Conservation (phyloP, 1,140 invertebrate genomes). For the Solen grandis region DNA sequence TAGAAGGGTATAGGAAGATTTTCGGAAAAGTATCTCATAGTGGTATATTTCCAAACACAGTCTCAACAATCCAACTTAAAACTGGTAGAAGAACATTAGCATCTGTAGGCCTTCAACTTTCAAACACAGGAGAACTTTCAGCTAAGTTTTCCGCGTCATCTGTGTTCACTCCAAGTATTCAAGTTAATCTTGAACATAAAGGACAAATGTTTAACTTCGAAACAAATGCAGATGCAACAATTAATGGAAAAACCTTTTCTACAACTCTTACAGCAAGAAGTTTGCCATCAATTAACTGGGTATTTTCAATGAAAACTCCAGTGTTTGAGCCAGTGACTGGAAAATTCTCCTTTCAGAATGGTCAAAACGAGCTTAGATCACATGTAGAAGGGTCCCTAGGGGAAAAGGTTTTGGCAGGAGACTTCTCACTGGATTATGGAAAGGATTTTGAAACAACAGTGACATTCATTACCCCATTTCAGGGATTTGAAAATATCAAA, state of each 20-base stretch:
- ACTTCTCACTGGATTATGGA: conserved; percentile 2
- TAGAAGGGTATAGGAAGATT: conserved; percentile 25
- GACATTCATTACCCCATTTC: conserved; percentile 16
- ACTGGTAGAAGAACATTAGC: conserved; percentile 22
- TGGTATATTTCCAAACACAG: neutral
- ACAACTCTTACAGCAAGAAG: neutral
- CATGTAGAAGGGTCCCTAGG: neutral
- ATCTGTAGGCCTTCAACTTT: conserved; percentile 8
- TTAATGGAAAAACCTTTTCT: neutral
- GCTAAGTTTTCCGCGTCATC: conserved; percentile 6
- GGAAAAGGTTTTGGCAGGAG: neutral
- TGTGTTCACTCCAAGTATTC: conserved; percentile 18
- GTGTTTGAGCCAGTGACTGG: conserved; percentile 1
- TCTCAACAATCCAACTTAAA: conserved; percentile 3
- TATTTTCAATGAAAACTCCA: neutral
- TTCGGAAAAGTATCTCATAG: neutral
- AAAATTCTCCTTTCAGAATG: neutral
- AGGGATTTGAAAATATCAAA: conserved; percentile 16
- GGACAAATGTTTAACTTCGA: conserved; percentile 5
- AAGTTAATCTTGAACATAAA: neutral
- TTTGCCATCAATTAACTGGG: neutral
- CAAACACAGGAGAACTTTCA: conserved; percentile 14
- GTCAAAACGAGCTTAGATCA: neutral
- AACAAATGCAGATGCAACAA: conserved; percentile 1
- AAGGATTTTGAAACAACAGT: neutral